These are phyloP conservation scores for Promerops cafer DNA, from an alignment of 2,113 vertebrate genomes.

Conservation along the genomic window DNA sequence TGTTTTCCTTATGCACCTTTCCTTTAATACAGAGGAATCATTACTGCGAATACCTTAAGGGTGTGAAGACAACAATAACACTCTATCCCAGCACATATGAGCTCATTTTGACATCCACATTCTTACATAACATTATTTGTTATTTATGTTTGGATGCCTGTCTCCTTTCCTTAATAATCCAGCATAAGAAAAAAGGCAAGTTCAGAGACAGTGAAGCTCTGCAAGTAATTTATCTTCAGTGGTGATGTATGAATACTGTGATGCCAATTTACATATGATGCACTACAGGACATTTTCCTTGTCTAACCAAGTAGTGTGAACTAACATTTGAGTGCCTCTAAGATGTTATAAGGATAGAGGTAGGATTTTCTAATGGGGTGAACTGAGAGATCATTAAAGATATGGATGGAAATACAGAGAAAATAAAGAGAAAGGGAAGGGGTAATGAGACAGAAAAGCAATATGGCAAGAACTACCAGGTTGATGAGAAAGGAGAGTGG, in stretches of 20 bases:
- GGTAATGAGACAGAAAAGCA: not conserved
- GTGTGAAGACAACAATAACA: not conserved
- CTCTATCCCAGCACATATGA: not conserved
- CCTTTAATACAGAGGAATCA: not conserved
- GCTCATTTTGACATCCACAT: not conserved
- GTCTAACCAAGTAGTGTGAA: not conserved
- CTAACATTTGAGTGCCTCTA: not conserved
- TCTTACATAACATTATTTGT: not conserved
- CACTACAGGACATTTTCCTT: not conserved
- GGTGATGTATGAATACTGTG: not conserved
- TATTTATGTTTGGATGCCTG: not conserved
- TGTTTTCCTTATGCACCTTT: not conserved
- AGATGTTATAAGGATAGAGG: not conserved
- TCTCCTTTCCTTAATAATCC: not conserved
- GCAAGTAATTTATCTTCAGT: not conserved
- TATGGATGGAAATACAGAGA: not conserved
- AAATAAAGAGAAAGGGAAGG: not conserved
- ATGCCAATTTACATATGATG: not conserved
- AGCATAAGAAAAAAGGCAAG: not conserved
- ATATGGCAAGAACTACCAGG: not conserved
- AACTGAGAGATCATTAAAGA: not conserved
- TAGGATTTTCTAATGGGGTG: not conserved
- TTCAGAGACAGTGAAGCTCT: not conserved
- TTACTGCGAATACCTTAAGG: not conserved
- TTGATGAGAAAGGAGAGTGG: not conserved